These are phyloP conservation scores for Paramormyrops hopkinsi DNA, from an alignment of 2,797 vertebrate genomes.

Conservation along the genomic window DNA sequence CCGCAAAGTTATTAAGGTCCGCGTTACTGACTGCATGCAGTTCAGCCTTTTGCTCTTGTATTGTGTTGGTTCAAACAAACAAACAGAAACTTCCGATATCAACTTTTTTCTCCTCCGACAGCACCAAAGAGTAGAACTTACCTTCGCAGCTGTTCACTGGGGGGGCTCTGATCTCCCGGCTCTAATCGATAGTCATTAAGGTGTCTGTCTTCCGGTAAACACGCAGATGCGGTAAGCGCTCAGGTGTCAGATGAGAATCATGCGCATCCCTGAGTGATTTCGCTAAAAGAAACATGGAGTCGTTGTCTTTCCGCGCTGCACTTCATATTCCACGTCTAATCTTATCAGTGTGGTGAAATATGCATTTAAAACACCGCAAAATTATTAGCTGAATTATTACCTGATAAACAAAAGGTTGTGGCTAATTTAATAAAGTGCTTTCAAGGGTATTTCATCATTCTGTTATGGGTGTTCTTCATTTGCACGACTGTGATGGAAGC, in stretches of 20 bases:
- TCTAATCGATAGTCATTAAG: slow-evolving; percentile 16
- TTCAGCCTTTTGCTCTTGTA: not conserved
- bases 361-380: slow-evolving; percentile 73
- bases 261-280: not conserved
- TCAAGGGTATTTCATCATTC: slow-evolving; percentile 59
- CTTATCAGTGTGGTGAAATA: slow-evolving; percentile 65
- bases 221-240: not conserved
- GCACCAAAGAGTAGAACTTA: not conserved
- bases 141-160: not conserved
- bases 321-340: slow-evolving; percentile 63
- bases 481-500: not conserved
- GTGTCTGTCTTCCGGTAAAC: not conserved
- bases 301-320: slow-evolving; percentile 42
- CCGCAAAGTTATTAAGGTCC: not conserved
- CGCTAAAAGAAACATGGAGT: not conserved
- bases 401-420: slow-evolving; percentile 65
- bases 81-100: not conserved
- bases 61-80: not conserved
- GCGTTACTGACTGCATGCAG: not conserved
- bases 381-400: slow-evolving; percentile 56
- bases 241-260: not conserved
- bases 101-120: not conserved
- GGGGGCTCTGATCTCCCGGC: not conserved
- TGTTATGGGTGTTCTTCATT: slow-evolving; percentile 57
- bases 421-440: slow-evolving; percentile 69